Base-by-base conservation (phyloP, 2,888 invertebrate genomes). In the Eurois occulta region DNA sequence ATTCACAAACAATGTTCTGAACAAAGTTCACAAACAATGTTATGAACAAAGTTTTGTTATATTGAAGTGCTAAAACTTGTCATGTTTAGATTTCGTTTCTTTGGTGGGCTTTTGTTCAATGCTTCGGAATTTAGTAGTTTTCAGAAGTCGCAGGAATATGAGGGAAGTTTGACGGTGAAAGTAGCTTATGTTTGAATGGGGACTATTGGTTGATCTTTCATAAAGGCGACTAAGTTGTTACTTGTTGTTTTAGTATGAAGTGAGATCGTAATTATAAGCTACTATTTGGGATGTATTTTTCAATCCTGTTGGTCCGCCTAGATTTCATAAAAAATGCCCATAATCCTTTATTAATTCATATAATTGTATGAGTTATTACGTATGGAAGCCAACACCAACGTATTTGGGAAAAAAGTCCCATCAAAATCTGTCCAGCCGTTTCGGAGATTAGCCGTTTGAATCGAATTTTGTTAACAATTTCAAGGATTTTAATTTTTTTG, bases 21-120 rank as follows among this genome's bases (percentile, higher is more conserved):
- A 84, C 80, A 80, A 90, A 92, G 86, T 91, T 92, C 0, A 48
- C 41, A 16, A 60, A 46, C 67, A 72, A 43, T 18, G 41, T 64
- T 58, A 8, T 1, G 24, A 77, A 84, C 80, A 81, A 90, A 92
- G 86, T 91, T 93, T 87, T 90, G 93, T 91, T 91, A 90, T 88
- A 78, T 75, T 75, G 78, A 85, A 94, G 94, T 94, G 92, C 91
- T 76, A 89, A 93, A 90, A 87, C 93, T 91, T 94, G 94, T 94
- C 83, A 62, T 80, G 75, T 79, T 77, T 72, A 28, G 65, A 78
- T 69, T 79, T 81, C 48, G 71, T 81, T 78, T 76, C 72, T 85
- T 81, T 66, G 35, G n/a, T 66, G 43, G 35, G 18, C 52, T 48
- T n/a, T 16, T 43, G 69, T 72, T 70, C 16, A 68, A 79, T 72